Evolutionary conservation across 2,113 vertebrate genomes (phyloP).

Genomic region (Murina feae): DNA sequence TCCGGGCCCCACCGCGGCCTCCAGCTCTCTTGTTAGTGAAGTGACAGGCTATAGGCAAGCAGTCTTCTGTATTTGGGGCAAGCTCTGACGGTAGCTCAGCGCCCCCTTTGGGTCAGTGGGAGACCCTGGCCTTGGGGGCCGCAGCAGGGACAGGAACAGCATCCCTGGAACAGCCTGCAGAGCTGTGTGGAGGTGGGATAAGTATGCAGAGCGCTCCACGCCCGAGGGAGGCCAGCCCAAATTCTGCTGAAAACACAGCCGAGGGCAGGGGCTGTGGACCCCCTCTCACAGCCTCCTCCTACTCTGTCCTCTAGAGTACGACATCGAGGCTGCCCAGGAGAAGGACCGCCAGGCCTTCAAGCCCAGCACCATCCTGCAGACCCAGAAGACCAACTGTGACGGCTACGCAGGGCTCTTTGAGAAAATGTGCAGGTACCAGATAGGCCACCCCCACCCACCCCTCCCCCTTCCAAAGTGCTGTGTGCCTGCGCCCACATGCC

Average conservation of each 20-base stretch:
- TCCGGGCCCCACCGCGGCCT: neutral
- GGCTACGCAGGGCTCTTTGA: slow-evolving; percentile 86
- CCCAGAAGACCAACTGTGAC: slow-evolving; percentile 84
- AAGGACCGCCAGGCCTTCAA: slow-evolving; percentile 75
- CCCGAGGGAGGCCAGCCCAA: neutral
- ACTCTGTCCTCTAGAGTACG: slow-evolving; percentile 80
- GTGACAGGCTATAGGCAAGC: neutral
- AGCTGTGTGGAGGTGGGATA: neutral
- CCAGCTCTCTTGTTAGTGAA: neutral
- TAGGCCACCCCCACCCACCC: neutral
- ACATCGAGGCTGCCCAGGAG: slow-evolving; percentile 80
- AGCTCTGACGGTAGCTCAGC: fast-evolving
- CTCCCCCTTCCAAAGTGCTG: neutral
- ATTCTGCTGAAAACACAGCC: neutral
- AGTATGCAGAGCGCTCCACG: neutral
- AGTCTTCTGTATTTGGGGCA: neutral
- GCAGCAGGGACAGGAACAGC: neutral
- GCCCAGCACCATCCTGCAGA: slow-evolving; percentile 78
- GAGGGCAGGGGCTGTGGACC: neutral
- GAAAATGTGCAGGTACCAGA: slow-evolving; percentile 87
- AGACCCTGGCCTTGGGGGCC: neutral
- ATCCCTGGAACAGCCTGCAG: neutral
- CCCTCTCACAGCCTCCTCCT: neutral
- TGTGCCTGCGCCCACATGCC: slow-evolving; percentile 46
- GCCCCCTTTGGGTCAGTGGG: neutral